Conservation (phyloP, 2,888 invertebrate species). For the Ectemnius cavifrons region DNA sequence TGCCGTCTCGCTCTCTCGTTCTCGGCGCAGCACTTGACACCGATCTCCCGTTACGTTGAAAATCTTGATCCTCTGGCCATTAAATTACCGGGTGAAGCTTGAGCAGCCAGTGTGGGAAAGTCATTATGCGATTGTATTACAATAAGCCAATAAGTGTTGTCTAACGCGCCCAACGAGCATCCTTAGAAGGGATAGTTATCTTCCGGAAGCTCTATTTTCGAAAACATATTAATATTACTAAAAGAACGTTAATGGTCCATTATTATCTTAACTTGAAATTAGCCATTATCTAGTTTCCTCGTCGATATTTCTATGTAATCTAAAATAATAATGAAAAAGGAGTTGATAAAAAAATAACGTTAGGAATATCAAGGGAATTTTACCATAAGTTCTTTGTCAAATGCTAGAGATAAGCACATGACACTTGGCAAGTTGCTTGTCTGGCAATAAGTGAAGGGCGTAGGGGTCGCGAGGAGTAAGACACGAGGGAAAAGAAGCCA, state of each 20-base stretch:
- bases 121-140: conserved; percentile 66
- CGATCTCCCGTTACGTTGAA: conserved; percentile 52
- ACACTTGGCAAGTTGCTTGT: neutral
- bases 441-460: neutral
- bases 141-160: conserved; percentile 63
- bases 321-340: no score
- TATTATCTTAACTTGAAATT: no score
- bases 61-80: conserved; percentile 50
- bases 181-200: no score
- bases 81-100: conserved; percentile 53
- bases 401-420: neutral
- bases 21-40: conserved; percentile 36
- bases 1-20: no score
- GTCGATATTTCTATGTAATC: no score
- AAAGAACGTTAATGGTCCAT: no score
- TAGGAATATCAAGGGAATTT: no score
- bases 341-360: no score
- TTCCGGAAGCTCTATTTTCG: conserved; percentile 43
- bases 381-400: no score
- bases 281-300: no score
- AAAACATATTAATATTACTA: conserved; percentile 27
- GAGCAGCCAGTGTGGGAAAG: conserved; percentile 44
- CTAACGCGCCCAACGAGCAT: conserved; percentile 41
- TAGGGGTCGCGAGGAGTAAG: neutral
- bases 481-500: conserved; percentile 6